Percentiles rank a stretch among this genome's conserved stretches.
These are phyloP conservation scores for Antrozous pallidus DNA, from an alignment of 2,797 vertebrate species.

Conservation along the genomic window DNA sequence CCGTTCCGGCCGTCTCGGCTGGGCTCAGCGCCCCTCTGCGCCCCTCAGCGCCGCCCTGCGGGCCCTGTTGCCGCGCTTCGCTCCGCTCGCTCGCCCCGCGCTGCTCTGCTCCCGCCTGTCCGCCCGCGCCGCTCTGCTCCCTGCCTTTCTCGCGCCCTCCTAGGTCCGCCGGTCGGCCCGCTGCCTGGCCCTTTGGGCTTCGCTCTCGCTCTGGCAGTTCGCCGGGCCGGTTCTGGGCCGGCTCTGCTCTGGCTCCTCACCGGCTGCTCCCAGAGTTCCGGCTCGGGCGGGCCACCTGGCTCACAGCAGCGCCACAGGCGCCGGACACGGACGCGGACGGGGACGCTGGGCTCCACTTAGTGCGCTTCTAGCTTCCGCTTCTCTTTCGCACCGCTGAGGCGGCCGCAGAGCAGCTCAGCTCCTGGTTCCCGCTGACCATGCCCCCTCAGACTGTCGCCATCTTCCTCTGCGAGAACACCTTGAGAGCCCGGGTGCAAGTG, in stretches of 20 bases:
- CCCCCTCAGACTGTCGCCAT: slow-evolving; percentile 87
- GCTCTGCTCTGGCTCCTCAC: slow-evolving; percentile 53
- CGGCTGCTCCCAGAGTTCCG: slow-evolving; percentile 66
- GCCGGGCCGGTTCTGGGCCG: slow-evolving; percentile 54
- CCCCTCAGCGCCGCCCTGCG: slow-evolving; percentile 59
- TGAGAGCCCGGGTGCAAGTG: slow-evolving; percentile 81
- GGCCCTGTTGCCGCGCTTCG: slow-evolving; percentile 43
- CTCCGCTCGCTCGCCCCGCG: slow-evolving; percentile 41
- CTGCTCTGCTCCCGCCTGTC: slow-evolving; percentile 3
- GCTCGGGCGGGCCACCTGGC: slow-evolving; percentile 70
- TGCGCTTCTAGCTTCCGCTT: slow-evolving; percentile 71
- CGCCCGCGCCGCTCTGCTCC: not conserved
- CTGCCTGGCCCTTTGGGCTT: slow-evolving; percentile 34
- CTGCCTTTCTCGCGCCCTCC: slow-evolving; percentile 31
- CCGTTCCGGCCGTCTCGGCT: slow-evolving; percentile 49
- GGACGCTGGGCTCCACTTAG: slow-evolving; percentile 65
- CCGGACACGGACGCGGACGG: slow-evolving; percentile 64
- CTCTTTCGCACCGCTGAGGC: slow-evolving; percentile 49
- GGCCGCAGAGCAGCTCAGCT: slow-evolving; percentile 57
- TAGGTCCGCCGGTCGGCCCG: slow-evolving; percentile 29
- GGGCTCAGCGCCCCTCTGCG: slow-evolving; percentile 60
- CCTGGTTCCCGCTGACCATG: slow-evolving; percentile 73
- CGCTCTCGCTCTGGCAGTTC: slow-evolving; percentile 56
- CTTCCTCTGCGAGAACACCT: slow-evolving; percentile 87
- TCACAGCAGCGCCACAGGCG: slow-evolving; percentile 66